Conservation (phyloP, 2,113 vertebrate genomes). For the Chiloscyllium plagiosum region DNA sequence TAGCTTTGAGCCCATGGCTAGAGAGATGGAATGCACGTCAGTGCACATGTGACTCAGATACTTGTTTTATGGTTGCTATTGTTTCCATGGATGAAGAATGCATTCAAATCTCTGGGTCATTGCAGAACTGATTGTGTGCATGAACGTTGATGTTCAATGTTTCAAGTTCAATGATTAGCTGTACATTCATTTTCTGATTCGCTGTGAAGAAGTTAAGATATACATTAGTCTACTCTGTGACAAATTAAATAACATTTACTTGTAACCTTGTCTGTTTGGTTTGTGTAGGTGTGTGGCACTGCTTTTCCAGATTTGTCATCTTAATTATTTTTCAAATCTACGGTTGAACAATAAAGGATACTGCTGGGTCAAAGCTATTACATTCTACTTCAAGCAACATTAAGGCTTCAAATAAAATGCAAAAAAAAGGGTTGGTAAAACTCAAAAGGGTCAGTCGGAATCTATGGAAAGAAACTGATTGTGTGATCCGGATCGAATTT, state of each 20-base stretch:
- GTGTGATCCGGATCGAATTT: too few relatives aligned
- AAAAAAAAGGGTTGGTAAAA: neutral
- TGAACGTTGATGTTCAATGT: too few relatives aligned
- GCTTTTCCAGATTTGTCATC: conserved; percentile 29
- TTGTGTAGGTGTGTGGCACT: neutral
- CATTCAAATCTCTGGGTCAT: too few relatives aligned
- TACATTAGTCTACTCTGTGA: neutral
- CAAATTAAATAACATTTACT: neutral
- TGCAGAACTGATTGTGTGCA: too few relatives aligned
- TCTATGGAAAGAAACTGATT: neutral
- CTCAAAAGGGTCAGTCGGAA: neutral
- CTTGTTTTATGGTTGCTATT: too few relatives aligned
- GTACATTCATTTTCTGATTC: neutral
- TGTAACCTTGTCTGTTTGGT: neutral
- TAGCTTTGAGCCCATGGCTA: too few relatives aligned
- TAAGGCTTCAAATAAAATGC: neutral
- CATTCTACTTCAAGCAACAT: too few relatives aligned
- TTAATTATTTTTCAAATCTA: too few relatives aligned
- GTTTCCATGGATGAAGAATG: too few relatives aligned
- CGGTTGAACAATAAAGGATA: too few relatives aligned
- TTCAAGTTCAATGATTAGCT: neutral
- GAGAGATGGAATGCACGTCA: too few relatives aligned
- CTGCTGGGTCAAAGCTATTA: neutral
- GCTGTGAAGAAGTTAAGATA: neutral
- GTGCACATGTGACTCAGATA: too few relatives aligned